These are phyloP conservation scores for Panthera leo DNA, from an alignment of 2,113 vertebrate genomes.

Conservation along the genomic window DNA sequence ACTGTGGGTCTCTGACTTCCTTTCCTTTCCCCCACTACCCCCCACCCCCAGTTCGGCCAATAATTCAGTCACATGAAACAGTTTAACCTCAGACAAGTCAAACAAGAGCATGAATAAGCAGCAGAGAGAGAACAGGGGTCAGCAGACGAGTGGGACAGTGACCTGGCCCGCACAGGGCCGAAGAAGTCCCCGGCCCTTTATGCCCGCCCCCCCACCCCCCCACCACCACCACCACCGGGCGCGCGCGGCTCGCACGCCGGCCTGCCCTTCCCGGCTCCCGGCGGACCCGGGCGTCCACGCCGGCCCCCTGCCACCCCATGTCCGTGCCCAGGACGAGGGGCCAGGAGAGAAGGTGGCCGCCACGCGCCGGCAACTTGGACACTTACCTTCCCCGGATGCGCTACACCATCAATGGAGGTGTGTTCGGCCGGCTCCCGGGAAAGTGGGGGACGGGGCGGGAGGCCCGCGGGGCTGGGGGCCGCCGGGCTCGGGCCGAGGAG, in stretches of 20 bases:
- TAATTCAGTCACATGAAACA: background rate
- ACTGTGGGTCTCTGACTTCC: background rate
- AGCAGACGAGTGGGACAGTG: background rate
- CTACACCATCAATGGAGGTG: conserved; percentile 83
- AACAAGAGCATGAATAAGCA: background rate
- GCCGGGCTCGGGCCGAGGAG: conserved; percentile 35
- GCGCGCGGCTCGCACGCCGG: background rate
- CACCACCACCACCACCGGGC: too few relatives aligned
- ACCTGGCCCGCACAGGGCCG: background rate
- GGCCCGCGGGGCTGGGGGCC: conserved; percentile 21
- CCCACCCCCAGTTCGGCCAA: background rate
- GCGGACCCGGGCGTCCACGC: background rate
- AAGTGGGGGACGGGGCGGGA: background rate
- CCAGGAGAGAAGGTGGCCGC: background rate
- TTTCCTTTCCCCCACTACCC: background rate
- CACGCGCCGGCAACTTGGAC: background rate
- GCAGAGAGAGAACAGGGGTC: background rate
- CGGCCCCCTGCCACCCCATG: background rate
- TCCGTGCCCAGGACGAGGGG: background rate
- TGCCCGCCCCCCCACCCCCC: background rate
- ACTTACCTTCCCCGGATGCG: conserved; percentile 81
- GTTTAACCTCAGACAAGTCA: conserved; percentile 2
- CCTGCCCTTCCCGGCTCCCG: background rate
- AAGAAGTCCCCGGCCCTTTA: background rate
- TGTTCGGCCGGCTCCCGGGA: conserved; percentile 60